Percentiles rank a stretch among this genome's conserved stretches.
Evolutionary conservation across 2,113 vertebrate species (phyloP).

Genomic region (Strix uralensis): DNA sequence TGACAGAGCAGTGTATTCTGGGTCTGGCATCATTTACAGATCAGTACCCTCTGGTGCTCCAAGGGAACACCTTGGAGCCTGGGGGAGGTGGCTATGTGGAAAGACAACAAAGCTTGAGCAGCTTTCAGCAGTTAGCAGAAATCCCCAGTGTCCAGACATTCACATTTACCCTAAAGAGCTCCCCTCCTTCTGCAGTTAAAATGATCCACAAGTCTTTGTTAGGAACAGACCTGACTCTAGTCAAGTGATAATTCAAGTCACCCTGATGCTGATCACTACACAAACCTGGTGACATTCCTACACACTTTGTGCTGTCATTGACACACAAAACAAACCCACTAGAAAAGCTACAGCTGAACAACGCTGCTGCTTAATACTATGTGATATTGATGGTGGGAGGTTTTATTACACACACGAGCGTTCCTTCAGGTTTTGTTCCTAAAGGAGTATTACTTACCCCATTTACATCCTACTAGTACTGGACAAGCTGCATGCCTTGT

Average conservation of each 20-base stretch:
- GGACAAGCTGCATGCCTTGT: slow-evolving; percentile 96
- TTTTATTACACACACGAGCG: background rate
- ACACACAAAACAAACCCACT: background rate
- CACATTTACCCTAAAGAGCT: background rate
- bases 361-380: background rate
- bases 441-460: slow-evolving; percentile 83
- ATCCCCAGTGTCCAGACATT: background rate
- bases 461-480: slow-evolving; percentile 96
- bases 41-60: background rate
- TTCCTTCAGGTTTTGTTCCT: background rate
- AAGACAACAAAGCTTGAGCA: background rate
- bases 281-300: background rate
- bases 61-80: background rate
- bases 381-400: background rate
- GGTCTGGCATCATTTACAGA: background rate
- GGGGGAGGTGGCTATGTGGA: background rate
- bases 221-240: background rate
- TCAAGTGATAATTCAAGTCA: background rate
- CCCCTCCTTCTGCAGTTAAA: background rate
- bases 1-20: background rate
- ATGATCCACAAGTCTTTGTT: background rate
- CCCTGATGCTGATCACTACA: background rate
- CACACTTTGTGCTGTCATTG: background rate
- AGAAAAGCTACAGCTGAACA: background rate
- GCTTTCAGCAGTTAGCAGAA: background rate